These are phyloP conservation scores for Anticlea derivata DNA, from an alignment of 2,888 invertebrate genomes.

Conservation along the genomic window DNA sequence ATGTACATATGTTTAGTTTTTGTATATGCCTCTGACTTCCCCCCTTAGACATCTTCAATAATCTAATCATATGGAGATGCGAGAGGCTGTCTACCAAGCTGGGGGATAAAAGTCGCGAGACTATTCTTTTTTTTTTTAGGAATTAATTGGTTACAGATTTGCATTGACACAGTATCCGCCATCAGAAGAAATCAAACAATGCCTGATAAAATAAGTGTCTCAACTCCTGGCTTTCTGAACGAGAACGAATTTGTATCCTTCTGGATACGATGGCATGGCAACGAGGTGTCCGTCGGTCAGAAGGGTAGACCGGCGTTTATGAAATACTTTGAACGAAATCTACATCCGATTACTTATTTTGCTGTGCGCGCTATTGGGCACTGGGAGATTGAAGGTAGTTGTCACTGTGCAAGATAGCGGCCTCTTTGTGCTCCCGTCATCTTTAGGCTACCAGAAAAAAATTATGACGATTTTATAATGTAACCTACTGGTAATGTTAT, in stretches of 20 bases:
- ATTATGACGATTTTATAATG: too few species aligned
- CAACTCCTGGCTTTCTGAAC: slow-evolving; percentile 86
- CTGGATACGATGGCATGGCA: slow-evolving; percentile 88
- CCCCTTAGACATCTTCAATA: too few species aligned
- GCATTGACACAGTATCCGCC: slow-evolving; percentile 89
- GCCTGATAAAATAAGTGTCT: slow-evolving; percentile 84
- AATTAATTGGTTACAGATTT: slow-evolving; percentile 67
- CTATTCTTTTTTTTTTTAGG: too few species aligned
- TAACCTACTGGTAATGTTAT: too few species aligned
- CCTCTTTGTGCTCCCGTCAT: too few species aligned
- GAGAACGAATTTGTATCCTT: slow-evolving; percentile 87
- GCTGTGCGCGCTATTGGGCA: slow-evolving; percentile 88
- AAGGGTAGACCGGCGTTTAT: slow-evolving; percentile 86
- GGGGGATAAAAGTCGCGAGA: too few species aligned
- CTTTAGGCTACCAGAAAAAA: too few species aligned
- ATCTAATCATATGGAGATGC: too few species aligned
- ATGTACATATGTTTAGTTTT: too few species aligned
- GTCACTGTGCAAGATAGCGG: not conserved
- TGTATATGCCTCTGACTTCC: too few species aligned
- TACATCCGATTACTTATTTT: slow-evolving; percentile 77
- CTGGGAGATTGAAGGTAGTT: slow-evolving; percentile 87
- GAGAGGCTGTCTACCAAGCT: too few species aligned
- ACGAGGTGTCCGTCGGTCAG: slow-evolving; percentile 81
- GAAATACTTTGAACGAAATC: slow-evolving; percentile 83
- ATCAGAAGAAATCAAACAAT: slow-evolving; percentile 87